phyloP scores from a whole-genome alignment of 2,113 vertebrate species.

The Kryptolebias marmoratus region DNA sequence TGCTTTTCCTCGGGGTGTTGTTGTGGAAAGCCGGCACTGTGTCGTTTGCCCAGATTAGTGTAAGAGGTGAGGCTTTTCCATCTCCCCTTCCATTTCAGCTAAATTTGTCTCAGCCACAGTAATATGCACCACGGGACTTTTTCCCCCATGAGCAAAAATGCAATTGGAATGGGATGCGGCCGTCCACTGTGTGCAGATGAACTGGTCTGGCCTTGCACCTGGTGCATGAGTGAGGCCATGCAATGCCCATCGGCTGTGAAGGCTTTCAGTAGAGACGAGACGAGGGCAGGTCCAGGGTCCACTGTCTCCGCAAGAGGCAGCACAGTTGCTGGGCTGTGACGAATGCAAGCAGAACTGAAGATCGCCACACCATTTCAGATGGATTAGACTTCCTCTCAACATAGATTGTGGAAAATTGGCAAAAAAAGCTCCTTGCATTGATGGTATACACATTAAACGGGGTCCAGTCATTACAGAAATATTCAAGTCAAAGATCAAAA shows the following conservation, averaged over 20 bases:
- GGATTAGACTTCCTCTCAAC: slow-evolving; percentile 56
- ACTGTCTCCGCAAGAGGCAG: slow-evolving; percentile 25
- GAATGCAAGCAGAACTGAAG: slow-evolving; percentile 46
- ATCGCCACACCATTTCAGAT: slow-evolving; percentile 50
- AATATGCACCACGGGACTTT: slow-evolving; percentile 62
- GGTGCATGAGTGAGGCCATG: slow-evolving; percentile 54
- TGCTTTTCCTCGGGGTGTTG: slow-evolving; percentile 34
- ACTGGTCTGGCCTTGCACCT: slow-evolving; percentile 59
- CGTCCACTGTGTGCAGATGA: slow-evolving; percentile 61
- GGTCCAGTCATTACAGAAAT: slow-evolving; percentile 48
- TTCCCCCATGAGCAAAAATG: slow-evolving; percentile 53
- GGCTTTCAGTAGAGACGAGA: slow-evolving; percentile 36
- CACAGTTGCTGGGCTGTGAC: slow-evolving; percentile 59
- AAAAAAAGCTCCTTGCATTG: slow-evolving; percentile 6
- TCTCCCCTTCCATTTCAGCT: slow-evolving; percentile 61
- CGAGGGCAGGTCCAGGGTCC: slow-evolving; percentile 42
- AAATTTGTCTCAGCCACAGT: slow-evolving; percentile 69
- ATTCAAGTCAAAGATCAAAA: slow-evolving; percentile 48
- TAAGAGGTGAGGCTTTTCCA: slow-evolving; percentile 65
- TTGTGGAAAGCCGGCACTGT: slow-evolving; percentile 22
- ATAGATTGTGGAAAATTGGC: slow-evolving; percentile 39
- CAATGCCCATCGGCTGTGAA: slow-evolving; percentile 40
- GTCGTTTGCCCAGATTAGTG: slow-evolving; percentile 62
- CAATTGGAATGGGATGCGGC: slow-evolving; percentile 70
- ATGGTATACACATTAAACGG: slow-evolving; percentile 43